Percentiles rank a stretch among this genome's conserved stretches.
phyloP scores from a whole-genome alignment of 1,140 invertebrate genomes.

The Adoxophyes honmai region DNA sequence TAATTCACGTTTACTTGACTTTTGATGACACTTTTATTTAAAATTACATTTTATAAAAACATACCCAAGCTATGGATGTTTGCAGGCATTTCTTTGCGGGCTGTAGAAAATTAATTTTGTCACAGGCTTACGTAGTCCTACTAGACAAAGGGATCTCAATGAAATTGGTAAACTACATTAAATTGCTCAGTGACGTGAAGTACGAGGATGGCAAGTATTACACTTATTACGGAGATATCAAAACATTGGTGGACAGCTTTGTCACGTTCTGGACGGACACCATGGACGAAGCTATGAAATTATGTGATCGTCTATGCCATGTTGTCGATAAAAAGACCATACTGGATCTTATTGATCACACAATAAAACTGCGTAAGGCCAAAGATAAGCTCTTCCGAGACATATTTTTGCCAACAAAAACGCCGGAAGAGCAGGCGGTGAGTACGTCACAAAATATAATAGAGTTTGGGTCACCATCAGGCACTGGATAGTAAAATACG shows the following conservation, averaged over 20 bases:
- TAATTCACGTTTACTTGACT: background rate
- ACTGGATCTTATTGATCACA: constrained; percentile 30
- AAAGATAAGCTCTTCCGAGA: constrained; percentile 40
- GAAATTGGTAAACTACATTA: constrained; percentile 35
- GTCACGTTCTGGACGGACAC: constrained; percentile 33
- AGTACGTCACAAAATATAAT: no score
- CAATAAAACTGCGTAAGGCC: constrained; percentile 31
- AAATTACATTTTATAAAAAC: background rate
- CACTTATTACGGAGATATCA: constrained; percentile 46
- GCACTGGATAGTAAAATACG: no score
- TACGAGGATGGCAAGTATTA: constrained; percentile 37
- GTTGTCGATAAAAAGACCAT: constrained; percentile 29
- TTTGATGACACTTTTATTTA: background rate
- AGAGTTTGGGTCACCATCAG: no score
- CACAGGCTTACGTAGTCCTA: constrained; percentile 31
- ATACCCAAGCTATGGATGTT: constrained; percentile 33
- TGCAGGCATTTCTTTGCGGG: constrained; percentile 41
- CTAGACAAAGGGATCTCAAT: constrained; percentile 26
- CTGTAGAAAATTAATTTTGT: constrained; percentile 29
- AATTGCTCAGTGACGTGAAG: constrained; percentile 28
- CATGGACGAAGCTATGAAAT: constrained; percentile 39
- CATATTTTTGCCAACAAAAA: constrained; percentile 34
- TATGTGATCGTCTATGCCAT: constrained; percentile 35
- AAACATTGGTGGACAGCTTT: constrained; percentile 43
- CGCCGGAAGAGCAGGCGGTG: constrained; percentile 24